A percentile compares a stretch with the other conserved stretches of the same genome.
phyloP scores from a whole-genome alignment of 2,113 vertebrate species.

The Vanacampus margaritifer region DNA sequence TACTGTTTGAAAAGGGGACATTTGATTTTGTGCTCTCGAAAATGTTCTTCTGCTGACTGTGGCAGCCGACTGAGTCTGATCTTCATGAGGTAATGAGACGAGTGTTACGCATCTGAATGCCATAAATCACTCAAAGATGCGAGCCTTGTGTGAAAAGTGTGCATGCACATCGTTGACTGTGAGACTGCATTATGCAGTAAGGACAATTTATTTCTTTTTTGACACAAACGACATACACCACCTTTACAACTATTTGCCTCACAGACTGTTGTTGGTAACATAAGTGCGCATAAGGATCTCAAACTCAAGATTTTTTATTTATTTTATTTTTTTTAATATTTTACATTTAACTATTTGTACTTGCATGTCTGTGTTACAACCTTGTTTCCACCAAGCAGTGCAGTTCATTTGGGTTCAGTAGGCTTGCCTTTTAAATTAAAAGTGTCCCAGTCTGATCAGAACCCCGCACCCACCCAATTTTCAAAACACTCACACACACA shows the following conservation, averaged over 20 bases:
- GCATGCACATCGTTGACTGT: slow-evolving; percentile 7
- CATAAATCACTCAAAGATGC: slow-evolving; percentile 36
- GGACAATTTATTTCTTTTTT: neutral
- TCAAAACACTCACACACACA: no score
- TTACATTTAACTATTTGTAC: no score
- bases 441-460: no score
- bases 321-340: no score
- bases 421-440: no score
- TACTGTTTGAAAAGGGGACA: slow-evolving; percentile 30
- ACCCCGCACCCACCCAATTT: no score
- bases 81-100: slow-evolving; percentile 39
- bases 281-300: no score
- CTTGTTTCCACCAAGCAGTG: no score
- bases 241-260: neutral
- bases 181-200: neutral
- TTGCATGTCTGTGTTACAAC: no score
- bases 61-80: slow-evolving; percentile 19
- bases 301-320: no score
- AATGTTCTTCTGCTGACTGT: slow-evolving; percentile 21
- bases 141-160: slow-evolving; percentile 15
- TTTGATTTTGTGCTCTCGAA: slow-evolving; percentile 16
- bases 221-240: neutral
- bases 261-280: neutral
- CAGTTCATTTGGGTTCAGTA: no score
- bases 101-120: slow-evolving; percentile 17